These are phyloP conservation scores for Pammene aurita DNA, from an alignment of 2,888 invertebrate genomes.

Conservation along the genomic window DNA sequence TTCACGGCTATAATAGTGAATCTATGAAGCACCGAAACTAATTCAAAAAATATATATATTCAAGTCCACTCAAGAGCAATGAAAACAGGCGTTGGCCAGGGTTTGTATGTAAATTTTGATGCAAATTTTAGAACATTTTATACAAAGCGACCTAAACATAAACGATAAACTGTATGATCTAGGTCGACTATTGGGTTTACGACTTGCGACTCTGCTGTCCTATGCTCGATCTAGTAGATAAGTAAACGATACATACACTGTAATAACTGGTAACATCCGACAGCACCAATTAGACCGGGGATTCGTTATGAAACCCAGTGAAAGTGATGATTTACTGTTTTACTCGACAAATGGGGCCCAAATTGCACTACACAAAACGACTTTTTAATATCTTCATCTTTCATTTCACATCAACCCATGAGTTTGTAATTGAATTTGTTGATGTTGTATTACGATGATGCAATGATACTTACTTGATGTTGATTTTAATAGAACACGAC, in stretches of 20 bases:
- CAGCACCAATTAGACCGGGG: constrained; percentile 53
- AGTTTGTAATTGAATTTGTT: constrained; percentile 49
- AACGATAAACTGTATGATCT: too few species aligned
- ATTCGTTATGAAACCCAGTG: constrained; percentile 59
- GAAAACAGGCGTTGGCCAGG: too few species aligned
- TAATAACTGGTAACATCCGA: constrained; percentile 52
- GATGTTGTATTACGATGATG: constrained; percentile 38
- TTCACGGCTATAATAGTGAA: too few species aligned
- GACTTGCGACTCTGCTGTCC: too few species aligned
- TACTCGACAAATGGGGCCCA: constrained; percentile 49
- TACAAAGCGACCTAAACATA: too few species aligned
- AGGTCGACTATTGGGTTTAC: too few species aligned
- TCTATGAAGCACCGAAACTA: too few species aligned
- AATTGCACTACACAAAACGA: constrained; percentile 57
- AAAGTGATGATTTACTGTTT: constrained; percentile 64
- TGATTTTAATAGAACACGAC: constrained; percentile 31
- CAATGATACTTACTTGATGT: constrained; percentile 25
- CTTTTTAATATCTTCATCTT: constrained; percentile 59
- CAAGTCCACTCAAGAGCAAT: too few species aligned
- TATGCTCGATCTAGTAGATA: not conserved
- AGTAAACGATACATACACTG: constrained; percentile 18
- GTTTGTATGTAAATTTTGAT: too few species aligned
- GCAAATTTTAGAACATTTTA: too few species aligned
- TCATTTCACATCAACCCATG: constrained; percentile 42
- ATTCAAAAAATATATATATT: too few species aligned